phyloP scores from a whole-genome alignment of 2,113 vertebrate genomes.

The Gnathonemus longibarbis region DNA sequence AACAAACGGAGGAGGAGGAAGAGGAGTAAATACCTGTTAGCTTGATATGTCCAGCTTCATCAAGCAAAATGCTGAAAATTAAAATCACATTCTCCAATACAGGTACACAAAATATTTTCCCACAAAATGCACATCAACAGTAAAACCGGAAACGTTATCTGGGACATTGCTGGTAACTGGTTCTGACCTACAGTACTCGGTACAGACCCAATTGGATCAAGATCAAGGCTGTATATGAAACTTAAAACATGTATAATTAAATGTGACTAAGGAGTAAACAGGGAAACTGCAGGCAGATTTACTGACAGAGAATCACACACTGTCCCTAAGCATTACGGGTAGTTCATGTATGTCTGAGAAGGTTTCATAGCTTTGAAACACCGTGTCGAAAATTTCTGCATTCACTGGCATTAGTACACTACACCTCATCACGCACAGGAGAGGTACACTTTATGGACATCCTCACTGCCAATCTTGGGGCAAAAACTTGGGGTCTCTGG shows the following conservation, averaged over 20 bases:
- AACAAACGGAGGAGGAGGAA: neutral
- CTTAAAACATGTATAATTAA: neutral
- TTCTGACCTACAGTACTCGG: neutral
- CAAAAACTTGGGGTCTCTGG: neutral
- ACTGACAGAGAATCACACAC: neutral
- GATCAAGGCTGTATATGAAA: neutral
- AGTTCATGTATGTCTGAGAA: neutral
- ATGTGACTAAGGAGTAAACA: neutral
- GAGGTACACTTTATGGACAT: neutral
- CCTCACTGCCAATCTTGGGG: neutral
- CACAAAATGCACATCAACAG: slow-evolving; percentile 28
- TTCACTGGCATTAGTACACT: neutral
- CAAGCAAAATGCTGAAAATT: slow-evolving; percentile 98
- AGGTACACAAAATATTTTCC: slow-evolving; percentile 49
- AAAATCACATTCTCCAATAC: slow-evolving; percentile 75
- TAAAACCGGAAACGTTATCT: slow-evolving; percentile 17
- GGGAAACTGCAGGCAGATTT: neutral
- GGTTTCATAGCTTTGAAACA: neutral
- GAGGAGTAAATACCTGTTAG: slow-evolving; percentile 80
- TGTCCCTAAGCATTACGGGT: neutral
- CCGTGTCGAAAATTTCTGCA: neutral
- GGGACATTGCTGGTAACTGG: neutral
- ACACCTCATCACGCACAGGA: neutral
- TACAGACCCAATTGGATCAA: neutral
- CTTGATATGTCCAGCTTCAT: slow-evolving; percentile 99